A percentile compares a stretch with the other conserved stretches of the same genome.
Evolutionary conservation across 1,140 invertebrate species (phyloP).

Genomic region (Zaprionus vittiger): DNA sequence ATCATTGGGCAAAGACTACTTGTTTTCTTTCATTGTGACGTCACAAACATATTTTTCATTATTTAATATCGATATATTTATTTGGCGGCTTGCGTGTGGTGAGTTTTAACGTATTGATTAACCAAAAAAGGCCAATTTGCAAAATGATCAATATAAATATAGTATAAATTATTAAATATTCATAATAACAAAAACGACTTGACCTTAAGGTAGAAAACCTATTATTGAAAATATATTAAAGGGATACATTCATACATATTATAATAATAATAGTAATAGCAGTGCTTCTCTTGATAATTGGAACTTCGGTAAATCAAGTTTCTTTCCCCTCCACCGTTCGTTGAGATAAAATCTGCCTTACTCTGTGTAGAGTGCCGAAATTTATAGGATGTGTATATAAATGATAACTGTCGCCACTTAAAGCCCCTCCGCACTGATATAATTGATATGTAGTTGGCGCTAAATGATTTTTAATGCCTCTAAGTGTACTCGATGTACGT

Average conservation of each 20-base stretch:
- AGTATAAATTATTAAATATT: neutral
- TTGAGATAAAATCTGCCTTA: too few relatives aligned
- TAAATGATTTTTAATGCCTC: slow-evolving; percentile 29
- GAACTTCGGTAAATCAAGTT: neutral
- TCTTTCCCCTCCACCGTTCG: neutral
- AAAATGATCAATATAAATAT: neutral
- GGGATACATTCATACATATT: neutral
- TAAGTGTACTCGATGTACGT: slow-evolving; percentile 31
- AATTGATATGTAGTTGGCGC: slow-evolving; percentile 26
- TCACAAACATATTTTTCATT: neutral
- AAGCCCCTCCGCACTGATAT: slow-evolving; percentile 10
- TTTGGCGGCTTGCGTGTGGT: neutral
- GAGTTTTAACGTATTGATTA: neutral
- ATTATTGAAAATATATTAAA: neutral
- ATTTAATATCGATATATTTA: neutral
- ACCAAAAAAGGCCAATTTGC: neutral
- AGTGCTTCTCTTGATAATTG: neutral
- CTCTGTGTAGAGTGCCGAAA: neutral
- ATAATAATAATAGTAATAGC: neutral
- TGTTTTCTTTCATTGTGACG: neutral
- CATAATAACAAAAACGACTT: neutral
- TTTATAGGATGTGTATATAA: neutral
- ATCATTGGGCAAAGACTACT: neutral
- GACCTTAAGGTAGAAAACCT: neutral
- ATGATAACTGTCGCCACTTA: slow-evolving; percentile 4